These are phyloP conservation scores for Sardina pilchardus DNA, from an alignment of 2,113 vertebrate genomes.

Conservation along the genomic window DNA sequence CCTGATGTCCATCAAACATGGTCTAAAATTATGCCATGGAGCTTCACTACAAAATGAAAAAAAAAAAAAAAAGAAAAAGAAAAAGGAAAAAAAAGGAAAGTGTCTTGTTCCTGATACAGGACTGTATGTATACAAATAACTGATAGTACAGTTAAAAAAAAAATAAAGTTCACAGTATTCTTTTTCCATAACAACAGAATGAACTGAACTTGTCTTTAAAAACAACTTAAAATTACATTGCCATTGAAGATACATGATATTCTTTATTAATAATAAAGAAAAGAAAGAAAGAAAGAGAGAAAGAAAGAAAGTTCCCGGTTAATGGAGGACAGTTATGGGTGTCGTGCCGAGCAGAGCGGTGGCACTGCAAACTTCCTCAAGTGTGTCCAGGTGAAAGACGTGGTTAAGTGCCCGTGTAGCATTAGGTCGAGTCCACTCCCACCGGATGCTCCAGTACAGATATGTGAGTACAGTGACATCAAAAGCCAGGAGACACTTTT, in stretches of 20 bases:
- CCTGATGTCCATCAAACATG: slow-evolving; percentile 53
- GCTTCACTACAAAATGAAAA: slow-evolving; percentile 59
- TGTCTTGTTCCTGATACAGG: slow-evolving; percentile 75
- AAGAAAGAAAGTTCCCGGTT: background rate
- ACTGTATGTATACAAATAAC: slow-evolving; percentile 72
- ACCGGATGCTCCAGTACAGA: slow-evolving; percentile 24
- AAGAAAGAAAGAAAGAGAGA: slow-evolving; percentile 52
- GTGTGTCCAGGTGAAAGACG: slow-evolving; percentile 72
- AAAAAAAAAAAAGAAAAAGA: slow-evolving; percentile 57
- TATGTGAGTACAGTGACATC: slow-evolving; percentile 65
- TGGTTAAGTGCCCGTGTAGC: slow-evolving; percentile 54
- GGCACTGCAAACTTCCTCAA: slow-evolving; percentile 58
- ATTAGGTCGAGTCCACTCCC: slow-evolving; percentile 29
- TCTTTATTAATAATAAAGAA: background rate
- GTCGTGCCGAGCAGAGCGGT: slow-evolving; percentile 39
- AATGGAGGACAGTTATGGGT: slow-evolving; percentile 30
- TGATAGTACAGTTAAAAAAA: slow-evolving; percentile 81
- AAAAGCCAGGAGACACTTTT: slow-evolving; percentile 45
- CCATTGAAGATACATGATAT: slow-evolving; percentile 1
- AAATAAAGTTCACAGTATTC: slow-evolving; percentile 87
- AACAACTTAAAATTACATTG: slow-evolving; percentile 32
- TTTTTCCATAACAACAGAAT: slow-evolving; percentile 63
- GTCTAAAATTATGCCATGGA: slow-evolving; percentile 60
- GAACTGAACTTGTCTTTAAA: slow-evolving; percentile 60
- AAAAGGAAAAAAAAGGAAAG: slow-evolving; percentile 52